phyloP scores from a whole-genome alignment of 1,140 invertebrate genomes.

The Listronotus oregonensis region DNA sequence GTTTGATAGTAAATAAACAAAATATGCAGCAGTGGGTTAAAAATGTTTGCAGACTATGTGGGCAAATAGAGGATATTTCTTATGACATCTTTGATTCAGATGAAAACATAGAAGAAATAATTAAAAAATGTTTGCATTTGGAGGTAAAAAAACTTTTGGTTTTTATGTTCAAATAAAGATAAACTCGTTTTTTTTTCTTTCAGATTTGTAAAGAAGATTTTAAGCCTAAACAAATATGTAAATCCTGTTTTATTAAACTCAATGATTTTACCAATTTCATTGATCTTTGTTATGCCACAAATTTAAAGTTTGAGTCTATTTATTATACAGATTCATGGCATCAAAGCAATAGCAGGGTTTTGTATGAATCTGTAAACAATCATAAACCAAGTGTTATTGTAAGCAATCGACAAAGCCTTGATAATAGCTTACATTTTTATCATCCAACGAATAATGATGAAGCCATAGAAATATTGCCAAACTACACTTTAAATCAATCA shows the following conservation, averaged over 20 bases:
- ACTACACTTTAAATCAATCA: neutral
- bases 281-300: conserved; percentile 17
- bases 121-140: conserved; percentile 34
- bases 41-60: conserved; percentile 19
- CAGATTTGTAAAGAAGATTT: conserved; percentile 34
- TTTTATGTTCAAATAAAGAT: conserved; percentile 1
- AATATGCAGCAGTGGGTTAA: conserved; percentile 19
- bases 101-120: conserved; percentile 13
- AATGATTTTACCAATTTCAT: conserved; percentile 31
- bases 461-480: neutral
- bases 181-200: conserved; percentile 3
- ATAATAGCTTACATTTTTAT: too few relatives aligned
- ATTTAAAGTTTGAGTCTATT: conserved; percentile 31
- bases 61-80: conserved; percentile 5
- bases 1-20: too few relatives aligned
- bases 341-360: neutral
- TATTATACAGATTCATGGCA: conserved; percentile 10
- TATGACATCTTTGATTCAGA: conserved; percentile 10
- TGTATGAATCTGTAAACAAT: neutral
- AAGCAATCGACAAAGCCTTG: neutral
- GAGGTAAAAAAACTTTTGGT: conserved; percentile 17
- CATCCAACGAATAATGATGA: neutral
- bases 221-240: conserved; percentile 35
- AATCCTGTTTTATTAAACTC: conserved; percentile 21
- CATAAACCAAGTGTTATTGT: conserved; percentile 17